Evolutionary conservation across 1,140 invertebrate genomes (phyloP).

Genomic region (Camponotus vicinus): DNA sequence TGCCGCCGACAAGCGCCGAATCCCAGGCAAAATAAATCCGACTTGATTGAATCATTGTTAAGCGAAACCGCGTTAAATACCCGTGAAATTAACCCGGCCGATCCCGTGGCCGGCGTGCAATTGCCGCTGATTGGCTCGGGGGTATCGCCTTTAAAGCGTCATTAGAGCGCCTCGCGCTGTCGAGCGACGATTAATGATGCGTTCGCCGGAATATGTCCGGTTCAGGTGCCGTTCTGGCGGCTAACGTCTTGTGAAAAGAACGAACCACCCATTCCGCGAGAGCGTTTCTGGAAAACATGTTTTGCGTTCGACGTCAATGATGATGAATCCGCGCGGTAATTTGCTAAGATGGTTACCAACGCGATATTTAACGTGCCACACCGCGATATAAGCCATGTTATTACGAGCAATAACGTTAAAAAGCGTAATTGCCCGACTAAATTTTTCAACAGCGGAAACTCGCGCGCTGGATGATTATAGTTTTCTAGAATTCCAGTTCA

Average conservation of each 20-base stretch:
- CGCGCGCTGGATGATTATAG: background rate
- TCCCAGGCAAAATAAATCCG: conserved; percentile 78
- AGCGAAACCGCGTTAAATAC: conserved; percentile 83
- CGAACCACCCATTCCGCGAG: conserved; percentile 17
- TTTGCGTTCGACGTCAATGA: conserved; percentile 33
- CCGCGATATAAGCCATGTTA: background rate
- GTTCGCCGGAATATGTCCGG: conserved; percentile 46
- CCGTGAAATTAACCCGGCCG: conserved; percentile 84
- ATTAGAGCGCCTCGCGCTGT: conserved; percentile 64
- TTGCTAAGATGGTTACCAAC: conserved; percentile 32
- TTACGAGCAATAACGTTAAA: background rate
- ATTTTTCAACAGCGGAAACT: background rate
- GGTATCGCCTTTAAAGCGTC: conserved; percentile 79
- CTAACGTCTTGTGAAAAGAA: conserved; percentile 33
- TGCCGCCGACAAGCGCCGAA: conserved; percentile 72
- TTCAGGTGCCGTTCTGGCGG: conserved; percentile 40
- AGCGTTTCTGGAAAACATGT: background rate
- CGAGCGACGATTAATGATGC: conserved; percentile 77
- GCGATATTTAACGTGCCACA: conserved; percentile 5
- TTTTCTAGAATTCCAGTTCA: background rate
- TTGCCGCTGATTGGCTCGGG: conserved; percentile 75
- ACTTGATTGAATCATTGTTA: conserved; percentile 84
- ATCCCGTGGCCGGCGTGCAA: conserved; percentile 76
- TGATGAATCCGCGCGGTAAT: conserved; percentile 21
- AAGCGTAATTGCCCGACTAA: conserved; percentile 12